phyloP scores from a whole-genome alignment of 2,888 invertebrate genomes.

The Conops quadrifasciatus region DNA sequence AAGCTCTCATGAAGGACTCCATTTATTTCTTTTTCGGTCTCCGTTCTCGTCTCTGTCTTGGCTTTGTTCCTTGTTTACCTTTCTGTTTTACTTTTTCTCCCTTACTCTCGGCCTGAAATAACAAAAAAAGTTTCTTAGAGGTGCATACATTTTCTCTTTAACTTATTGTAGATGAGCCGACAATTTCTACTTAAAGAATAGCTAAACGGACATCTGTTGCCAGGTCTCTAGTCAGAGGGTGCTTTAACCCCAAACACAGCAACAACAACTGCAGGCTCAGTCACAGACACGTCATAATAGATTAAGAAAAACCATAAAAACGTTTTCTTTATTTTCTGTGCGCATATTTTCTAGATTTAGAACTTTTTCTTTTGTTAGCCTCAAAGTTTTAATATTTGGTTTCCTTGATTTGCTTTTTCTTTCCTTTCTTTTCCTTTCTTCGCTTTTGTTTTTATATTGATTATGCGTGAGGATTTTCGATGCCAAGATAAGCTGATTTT shows the following conservation, averaged over 20 bases:
- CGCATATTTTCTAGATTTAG: neutral
- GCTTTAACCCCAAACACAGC: too few relatives aligned
- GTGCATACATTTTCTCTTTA: too few relatives aligned
- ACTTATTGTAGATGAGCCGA: too few relatives aligned
- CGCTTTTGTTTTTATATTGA: constrained; percentile 34
- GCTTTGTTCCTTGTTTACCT: neutral
- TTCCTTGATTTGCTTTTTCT: neutral
- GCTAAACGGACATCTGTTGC: too few relatives aligned
- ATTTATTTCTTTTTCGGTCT: neutral
- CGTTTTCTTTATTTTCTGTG: too few relatives aligned
- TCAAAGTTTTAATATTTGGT: neutral
- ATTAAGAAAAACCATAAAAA: too few relatives aligned
- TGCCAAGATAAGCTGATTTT: constrained; percentile 9
- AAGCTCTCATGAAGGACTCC: neutral
- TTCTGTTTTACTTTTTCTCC: neutral
- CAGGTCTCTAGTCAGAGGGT: too few relatives aligned
- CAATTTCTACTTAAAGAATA: too few relatives aligned
- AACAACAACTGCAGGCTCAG: too few relatives aligned
- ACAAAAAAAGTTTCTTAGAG: too few relatives aligned
- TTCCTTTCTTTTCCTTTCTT: neutral
- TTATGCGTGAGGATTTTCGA: constrained; percentile 37
- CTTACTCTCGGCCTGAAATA: too few relatives aligned
- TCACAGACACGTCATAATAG: too few relatives aligned
- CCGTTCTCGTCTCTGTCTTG: neutral
- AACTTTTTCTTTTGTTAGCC: neutral